Evolutionary conservation across 2,888 invertebrate genomes (phyloP), one percentile per base, ranked within the genome.

Genomic region (Ceriagrion tenellum): DNA sequence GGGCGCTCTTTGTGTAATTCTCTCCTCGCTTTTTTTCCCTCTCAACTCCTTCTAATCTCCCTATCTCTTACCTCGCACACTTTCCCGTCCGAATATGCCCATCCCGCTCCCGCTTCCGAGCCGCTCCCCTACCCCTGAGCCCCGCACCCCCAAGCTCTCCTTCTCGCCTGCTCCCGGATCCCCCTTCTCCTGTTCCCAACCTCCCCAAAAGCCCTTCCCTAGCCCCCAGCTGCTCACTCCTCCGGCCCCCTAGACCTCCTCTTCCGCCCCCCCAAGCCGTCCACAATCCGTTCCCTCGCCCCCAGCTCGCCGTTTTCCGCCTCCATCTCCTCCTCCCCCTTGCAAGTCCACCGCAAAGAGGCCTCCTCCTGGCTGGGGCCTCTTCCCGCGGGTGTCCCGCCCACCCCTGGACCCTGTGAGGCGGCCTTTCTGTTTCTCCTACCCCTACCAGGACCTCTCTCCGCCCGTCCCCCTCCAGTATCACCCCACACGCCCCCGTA

Each of bases 371-470:
- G 8, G 59, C 47, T 47, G 47, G 47, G 26, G 26, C 69, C n/a
- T 69, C 69, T 47, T 35, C 81, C 74, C 95, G 95, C 90, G 63
- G 63, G 89, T 89, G 90, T 47, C 88, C 88, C 81, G 30, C 16
- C 16, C 81, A 2, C 35, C 81, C 81, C 0, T 16, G 81, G 30
- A 35, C 30, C 30, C 59, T 20, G 59, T 10, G 12, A 59, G 30
- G 35, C 30, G 35, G 30, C 81, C 81, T 81, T 95, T 95, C 81
- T 95, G 35, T 89, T 93, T 95, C 93, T 90, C 35, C 81, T 95
- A 95, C n/a, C 95, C 96, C 95, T 96, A 95, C 96, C 96, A 96
- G 96, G 95, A 96, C 96, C 69, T 47, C 12, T 95, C 96, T 95
- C 95, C 96, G 96, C 96, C 95, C 95, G 96, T 95, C 88, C 95